Evolutionary conservation across 2,113 vertebrate species (phyloP).

Genomic region (Benitochromis conjunctus): DNA sequence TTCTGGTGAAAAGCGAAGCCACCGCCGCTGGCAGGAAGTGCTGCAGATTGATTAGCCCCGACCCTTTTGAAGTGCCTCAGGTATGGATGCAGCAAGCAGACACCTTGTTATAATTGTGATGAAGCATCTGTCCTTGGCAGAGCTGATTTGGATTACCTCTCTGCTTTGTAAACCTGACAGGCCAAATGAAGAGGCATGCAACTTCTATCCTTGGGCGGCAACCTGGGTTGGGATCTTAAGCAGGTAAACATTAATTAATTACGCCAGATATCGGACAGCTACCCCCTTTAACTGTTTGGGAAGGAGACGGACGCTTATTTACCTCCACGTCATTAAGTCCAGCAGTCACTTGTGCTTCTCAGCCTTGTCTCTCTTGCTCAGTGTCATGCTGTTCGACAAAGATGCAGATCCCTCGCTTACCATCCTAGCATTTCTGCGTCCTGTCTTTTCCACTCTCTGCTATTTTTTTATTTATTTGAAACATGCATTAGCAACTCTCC

Average conservation of each 20-base stretch:
- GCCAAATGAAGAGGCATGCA: slow-evolving; percentile 66
- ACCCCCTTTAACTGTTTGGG: slow-evolving; percentile 1
- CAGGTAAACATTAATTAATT: slow-evolving; percentile 64
- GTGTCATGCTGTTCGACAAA: background rate
- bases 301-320: slow-evolving; percentile 24
- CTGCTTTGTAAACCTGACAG: slow-evolving; percentile 65
- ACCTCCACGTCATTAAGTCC: slow-evolving; percentile 10
- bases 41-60: slow-evolving; percentile 45
- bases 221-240: slow-evolving; percentile 29
- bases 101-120: slow-evolving; percentile 70
- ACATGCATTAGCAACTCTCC: slow-evolving; percentile 31
- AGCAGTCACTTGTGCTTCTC: background rate
- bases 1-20: background rate
- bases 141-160: slow-evolving; percentile 65
- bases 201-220: slow-evolving; percentile 26
- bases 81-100: slow-evolving; percentile 41
- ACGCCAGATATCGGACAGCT: slow-evolving; percentile 30
- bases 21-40: background rate
- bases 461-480: background rate
- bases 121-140: slow-evolving; percentile 61
- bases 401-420: background rate
- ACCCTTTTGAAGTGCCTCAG: slow-evolving; percentile 33
- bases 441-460: background rate
- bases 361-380: background rate
- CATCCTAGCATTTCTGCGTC: background rate